Evolutionary conservation across 2,888 invertebrate genomes (phyloP), one percentile per base, ranked within the genome.

Genomic region (Ecdyonurus torrentis): DNA sequence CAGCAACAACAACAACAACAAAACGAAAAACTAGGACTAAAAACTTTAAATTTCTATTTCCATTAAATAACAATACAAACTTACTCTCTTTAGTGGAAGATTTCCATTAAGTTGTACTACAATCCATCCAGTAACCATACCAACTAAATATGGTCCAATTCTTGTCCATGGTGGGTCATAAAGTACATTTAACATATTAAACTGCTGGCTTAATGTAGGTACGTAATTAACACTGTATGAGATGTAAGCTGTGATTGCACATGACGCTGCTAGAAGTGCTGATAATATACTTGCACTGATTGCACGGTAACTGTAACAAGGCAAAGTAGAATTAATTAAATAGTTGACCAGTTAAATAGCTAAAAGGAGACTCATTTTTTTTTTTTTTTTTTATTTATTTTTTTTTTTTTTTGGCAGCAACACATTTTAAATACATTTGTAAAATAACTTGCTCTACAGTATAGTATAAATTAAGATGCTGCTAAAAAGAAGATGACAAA

Each of bases 161-260:
- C 80, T 71, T 1, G 78, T 74, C 72, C 78, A 79, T 0, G 80
- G 79, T 59, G 77, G 74, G 18, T 79, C 78, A 66, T 79, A 78
- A 55, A 83, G 64, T 1, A 72, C 67, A 64, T 75, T 71, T 61
- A 76, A 66, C 67, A 73, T 70, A 22, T 68, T 67, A 52, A 72
- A 72, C 65, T 74, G 74, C 62, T 74, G 72, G n/a, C 55, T 55
- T 20, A 55, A 55, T 78, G 76, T 75, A 3, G 75, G 75, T 10
- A 75, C 70, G 63, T 75, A 78, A 61, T 72, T 69, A 24, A 74
- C 65, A 19, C 66, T 66, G 65, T 77, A 78, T 0, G 75, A 73
- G 55, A 71, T 69, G 63, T 75, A 76, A 25, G 72, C 73, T 18
- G 72, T 74, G 1, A 72, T 23, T 1, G 69, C 23, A 15, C 73